phyloP scores from a whole-genome alignment of 2,113 vertebrate species.

The Pica pica region DNA sequence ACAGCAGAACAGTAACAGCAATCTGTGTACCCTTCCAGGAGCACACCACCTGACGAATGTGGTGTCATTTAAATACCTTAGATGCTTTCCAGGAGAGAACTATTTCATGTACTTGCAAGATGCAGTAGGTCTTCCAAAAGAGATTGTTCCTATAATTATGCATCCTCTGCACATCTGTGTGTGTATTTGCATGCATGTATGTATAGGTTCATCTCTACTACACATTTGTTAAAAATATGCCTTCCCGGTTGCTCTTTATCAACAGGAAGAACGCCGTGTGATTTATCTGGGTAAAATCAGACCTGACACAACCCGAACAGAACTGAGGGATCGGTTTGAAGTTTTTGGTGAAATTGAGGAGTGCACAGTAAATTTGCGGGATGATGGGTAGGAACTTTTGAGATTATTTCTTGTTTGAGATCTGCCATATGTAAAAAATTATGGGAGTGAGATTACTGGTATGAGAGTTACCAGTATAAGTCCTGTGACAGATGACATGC shows the following conservation, averaged over 20 bases:
- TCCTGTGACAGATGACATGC: slow-evolving; percentile 70
- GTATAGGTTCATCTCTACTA: not conserved
- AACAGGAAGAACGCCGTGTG: slow-evolving; percentile 93
- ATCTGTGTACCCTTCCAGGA: not conserved
- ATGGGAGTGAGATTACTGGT: slow-evolving; percentile 31
- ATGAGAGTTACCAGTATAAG: slow-evolving; percentile 56
- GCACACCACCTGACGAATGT: not conserved
- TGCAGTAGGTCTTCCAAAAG: not conserved
- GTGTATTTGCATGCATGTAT: not conserved
- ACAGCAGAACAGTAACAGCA: not conserved
- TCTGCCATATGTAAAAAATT: slow-evolving; percentile 49
- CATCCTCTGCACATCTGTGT: not conserved
- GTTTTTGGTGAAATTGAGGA: slow-evolving; percentile 99
- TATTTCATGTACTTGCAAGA: not conserved
- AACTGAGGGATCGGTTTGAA: slow-evolving; percentile 96
- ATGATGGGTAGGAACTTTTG: slow-evolving; percentile 89
- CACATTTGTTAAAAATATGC: not conserved
- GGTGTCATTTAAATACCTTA: not conserved
- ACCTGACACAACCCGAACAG: slow-evolving; percentile 87
- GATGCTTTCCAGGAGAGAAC: not conserved
- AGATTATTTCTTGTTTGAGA: slow-evolving; percentile 67
- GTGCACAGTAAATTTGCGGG: slow-evolving; percentile 91
- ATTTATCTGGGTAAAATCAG: slow-evolving; percentile 95
- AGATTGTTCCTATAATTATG: not conserved
- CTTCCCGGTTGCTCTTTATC: slow-evolving; percentile 46